Percentiles rank a stretch among this genome's conserved stretches.
Conservation (phyloP, 2,113 vertebrate species). For the Phylloscopus whistleri region DNA sequence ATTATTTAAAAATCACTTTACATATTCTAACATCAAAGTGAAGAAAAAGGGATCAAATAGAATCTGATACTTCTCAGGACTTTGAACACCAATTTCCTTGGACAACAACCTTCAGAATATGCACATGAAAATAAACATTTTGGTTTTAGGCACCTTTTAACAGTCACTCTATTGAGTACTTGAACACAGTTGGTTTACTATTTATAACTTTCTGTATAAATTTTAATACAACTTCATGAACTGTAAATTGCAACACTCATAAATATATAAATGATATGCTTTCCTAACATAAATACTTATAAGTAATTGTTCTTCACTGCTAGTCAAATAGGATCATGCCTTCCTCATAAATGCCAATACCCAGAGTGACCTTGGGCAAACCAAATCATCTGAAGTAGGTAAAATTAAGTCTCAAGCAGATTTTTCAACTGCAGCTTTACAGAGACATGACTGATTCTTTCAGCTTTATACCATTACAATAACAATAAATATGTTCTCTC, state of each 20-base stretch:
- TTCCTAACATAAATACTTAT: background rate
- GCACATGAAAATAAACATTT: background rate
- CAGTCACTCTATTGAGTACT: background rate
- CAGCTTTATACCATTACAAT: background rate
- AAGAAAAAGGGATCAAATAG: background rate
- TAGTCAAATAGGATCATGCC: background rate
- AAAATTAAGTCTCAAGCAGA: background rate
- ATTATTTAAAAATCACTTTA: background rate
- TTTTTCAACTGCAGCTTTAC: background rate
- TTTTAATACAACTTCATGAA: background rate
- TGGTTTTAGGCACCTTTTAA: background rate
- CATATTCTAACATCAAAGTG: background rate
- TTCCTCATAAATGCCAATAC: background rate
- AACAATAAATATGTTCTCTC: background rate
- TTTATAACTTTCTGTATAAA: background rate
- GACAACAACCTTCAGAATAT: background rate
- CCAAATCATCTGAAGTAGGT: background rate
- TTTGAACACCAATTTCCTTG: background rate
- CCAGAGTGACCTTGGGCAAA: background rate
- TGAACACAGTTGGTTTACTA: background rate
- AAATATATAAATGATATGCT: background rate
- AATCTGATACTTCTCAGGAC: background rate
- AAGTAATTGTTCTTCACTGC: background rate
- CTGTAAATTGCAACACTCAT: background rate
- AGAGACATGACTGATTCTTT: background rate